Evolutionary conservation across 35 echinoderm and acorn worm genomes (phyloP).

Genomic region (Lytechinus variegatus): DNA sequence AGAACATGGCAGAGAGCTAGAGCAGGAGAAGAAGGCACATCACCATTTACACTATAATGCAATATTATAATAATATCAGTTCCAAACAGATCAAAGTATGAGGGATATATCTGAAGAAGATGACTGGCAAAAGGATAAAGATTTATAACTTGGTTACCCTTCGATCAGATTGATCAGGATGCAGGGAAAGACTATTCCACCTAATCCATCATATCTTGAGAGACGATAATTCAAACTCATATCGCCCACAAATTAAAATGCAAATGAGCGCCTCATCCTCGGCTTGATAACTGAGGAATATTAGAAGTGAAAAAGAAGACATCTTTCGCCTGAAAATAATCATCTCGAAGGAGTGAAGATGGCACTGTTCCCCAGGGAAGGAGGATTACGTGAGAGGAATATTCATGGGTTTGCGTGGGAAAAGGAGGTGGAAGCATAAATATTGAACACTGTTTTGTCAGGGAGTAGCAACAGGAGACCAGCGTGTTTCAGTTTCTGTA

Average conservation of each 20-base stretch:
- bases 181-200: background rate
- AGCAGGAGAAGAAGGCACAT: too few species aligned
- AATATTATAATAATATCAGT: too few species aligned
- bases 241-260: constrained; percentile 13
- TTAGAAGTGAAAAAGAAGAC: background rate
- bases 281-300: background rate
- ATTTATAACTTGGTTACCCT: background rate
- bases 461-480: background rate
- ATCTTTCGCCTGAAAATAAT: background rate
- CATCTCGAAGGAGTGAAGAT: background rate
- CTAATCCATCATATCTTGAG: background rate
- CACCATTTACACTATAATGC: too few species aligned
- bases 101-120: background rate
- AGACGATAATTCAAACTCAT: background rate
- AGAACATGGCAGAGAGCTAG: too few species aligned
- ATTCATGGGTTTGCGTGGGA: background rate
- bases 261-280: background rate
- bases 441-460: background rate
- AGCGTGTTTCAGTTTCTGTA: background rate
- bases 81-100: background rate
- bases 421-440: background rate
- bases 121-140: background rate
- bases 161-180: background rate
- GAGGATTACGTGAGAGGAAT: constrained; percentile 18
- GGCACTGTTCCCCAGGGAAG: background rate